phyloP scores from a whole-genome alignment of 2,888 invertebrate species.

The Chrysotoxum bicinctum region DNA sequence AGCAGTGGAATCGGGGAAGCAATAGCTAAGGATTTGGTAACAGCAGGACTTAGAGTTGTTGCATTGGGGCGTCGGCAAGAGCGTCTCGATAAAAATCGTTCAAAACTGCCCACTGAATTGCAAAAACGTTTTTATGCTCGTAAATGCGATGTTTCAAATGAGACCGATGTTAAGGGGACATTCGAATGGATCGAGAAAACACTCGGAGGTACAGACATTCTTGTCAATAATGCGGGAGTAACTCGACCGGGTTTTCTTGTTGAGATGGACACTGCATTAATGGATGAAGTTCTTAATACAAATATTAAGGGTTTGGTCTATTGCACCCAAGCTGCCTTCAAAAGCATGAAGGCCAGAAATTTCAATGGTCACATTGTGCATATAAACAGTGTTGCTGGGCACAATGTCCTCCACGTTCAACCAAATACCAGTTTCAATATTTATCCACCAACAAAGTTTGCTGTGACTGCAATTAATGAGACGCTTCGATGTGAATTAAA shows the following conservation, averaged over 20 bases:
- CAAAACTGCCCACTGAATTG: conserved; percentile 74
- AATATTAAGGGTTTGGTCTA: conserved; percentile 82
- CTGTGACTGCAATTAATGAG: conserved; percentile 79
- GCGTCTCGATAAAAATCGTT: conserved; percentile 75
- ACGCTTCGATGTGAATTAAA: conserved; percentile 79
- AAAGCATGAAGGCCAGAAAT: conserved; percentile 82
- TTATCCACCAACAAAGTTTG: conserved; percentile 79
- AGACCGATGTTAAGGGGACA: conserved; percentile 83
- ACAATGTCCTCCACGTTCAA: conserved; percentile 74
- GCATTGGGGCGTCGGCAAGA: conserved; percentile 82
- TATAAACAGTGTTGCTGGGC: conserved; percentile 79
- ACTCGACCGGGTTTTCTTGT: conserved; percentile 76
- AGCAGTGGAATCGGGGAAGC: conserved; percentile 85
- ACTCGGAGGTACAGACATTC: conserved; percentile 84
- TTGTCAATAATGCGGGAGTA: conserved; percentile 85
- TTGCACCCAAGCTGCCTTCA: conserved; percentile 82
- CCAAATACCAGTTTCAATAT: conserved; percentile 76
- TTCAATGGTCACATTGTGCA: conserved; percentile 77
- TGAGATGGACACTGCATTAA: conserved; percentile 75
- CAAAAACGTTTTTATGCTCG: conserved; percentile 74
- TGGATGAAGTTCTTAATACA: conserved; percentile 80
- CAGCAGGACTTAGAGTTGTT: conserved; percentile 83
- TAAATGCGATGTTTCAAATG: conserved; percentile 82
- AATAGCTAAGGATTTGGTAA: conserved; percentile 81
- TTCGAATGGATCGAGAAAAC: conserved; percentile 83